Evolutionary conservation across 2,113 vertebrate genomes (phyloP).

Genomic region (Pholis gunnellus): DNA sequence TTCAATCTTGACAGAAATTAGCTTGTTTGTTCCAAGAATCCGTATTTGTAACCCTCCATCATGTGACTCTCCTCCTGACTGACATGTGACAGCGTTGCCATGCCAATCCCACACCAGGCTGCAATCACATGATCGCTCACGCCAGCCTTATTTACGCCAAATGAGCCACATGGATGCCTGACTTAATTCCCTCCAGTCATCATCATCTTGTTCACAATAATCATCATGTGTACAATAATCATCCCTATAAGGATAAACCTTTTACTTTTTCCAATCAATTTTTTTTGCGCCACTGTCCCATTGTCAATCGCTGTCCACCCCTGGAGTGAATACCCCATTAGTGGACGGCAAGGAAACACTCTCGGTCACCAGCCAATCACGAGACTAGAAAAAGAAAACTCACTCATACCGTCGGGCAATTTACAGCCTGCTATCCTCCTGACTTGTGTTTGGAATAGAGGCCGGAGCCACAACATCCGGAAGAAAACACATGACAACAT

Average conservation of each 20-base stretch:
- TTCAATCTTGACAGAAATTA: slow-evolving; percentile 74
- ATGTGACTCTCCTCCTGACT: slow-evolving; percentile 83
- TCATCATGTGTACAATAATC: not conserved
- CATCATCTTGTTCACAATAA: too few species aligned
- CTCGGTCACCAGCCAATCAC: slow-evolving; percentile 26
- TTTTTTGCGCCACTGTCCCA: not conserved
- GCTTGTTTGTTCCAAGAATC: slow-evolving; percentile 74
- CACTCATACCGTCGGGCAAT: slow-evolving; percentile 22
- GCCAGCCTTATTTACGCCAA: slow-evolving; percentile 63
- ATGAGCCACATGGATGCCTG: slow-evolving; percentile 63
- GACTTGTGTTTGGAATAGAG: slow-evolving; percentile 19
- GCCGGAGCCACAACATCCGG: not conserved
- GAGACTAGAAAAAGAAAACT: slow-evolving; percentile 22
- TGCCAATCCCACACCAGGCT: slow-evolving; percentile 79
- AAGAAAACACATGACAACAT: slow-evolving; percentile 3
- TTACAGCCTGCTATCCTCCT: slow-evolving; percentile 27
- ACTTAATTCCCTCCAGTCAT: slow-evolving; percentile 40
- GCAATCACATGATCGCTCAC: slow-evolving; percentile 80
- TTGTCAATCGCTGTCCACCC: slow-evolving; percentile 2
- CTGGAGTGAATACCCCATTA: not conserved
- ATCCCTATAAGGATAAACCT: slow-evolving; percentile 7
- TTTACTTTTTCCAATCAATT: not conserved
- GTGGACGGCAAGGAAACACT: not conserved
- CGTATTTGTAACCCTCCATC: slow-evolving; percentile 70
- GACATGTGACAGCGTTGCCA: slow-evolving; percentile 82